Percentiles rank a stretch among this genome's conserved stretches.
Evolutionary conservation across 2,888 invertebrate genomes (phyloP).

Genomic region (Stenchaetothrips biformis): DNA sequence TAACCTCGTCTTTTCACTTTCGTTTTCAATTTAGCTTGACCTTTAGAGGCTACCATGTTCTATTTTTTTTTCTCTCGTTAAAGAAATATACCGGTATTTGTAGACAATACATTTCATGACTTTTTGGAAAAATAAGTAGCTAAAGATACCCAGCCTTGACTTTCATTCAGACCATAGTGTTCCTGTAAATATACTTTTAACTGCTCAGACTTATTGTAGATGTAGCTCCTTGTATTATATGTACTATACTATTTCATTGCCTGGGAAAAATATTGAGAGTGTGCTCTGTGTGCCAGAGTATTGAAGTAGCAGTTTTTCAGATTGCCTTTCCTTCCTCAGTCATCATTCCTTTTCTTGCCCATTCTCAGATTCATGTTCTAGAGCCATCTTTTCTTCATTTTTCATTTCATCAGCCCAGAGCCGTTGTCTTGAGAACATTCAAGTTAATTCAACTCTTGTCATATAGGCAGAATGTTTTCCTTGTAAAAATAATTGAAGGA

Average conservation of each 20-base stretch:
- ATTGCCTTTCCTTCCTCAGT: background rate
- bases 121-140: too few species aligned
- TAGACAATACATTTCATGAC: background rate
- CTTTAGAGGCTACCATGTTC: background rate
- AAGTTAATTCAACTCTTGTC: background rate
- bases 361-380: background rate
- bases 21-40: background rate
- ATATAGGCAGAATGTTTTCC: background rate
- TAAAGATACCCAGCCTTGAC: too few species aligned
- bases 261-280: too few species aligned
- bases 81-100: background rate
- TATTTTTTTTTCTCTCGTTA: background rate
- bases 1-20: too few species aligned
- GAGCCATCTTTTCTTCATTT: background rate
- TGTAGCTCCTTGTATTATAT: too few species aligned
- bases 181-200: too few species aligned
- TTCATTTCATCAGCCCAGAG: background rate
- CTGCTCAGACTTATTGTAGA: too few species aligned
- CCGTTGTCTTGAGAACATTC: conserved; percentile 6
- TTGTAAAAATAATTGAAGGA: background rate
- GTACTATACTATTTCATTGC: too few species aligned
- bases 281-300: too few species aligned
- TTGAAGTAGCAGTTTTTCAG: too few species aligned
- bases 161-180: too few species aligned
- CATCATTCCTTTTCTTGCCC: background rate